Evolutionary conservation across 1,140 invertebrate genomes (phyloP), one percentile per base, ranked within the genome.

Genomic region (Riptortus pedestris): DNA sequence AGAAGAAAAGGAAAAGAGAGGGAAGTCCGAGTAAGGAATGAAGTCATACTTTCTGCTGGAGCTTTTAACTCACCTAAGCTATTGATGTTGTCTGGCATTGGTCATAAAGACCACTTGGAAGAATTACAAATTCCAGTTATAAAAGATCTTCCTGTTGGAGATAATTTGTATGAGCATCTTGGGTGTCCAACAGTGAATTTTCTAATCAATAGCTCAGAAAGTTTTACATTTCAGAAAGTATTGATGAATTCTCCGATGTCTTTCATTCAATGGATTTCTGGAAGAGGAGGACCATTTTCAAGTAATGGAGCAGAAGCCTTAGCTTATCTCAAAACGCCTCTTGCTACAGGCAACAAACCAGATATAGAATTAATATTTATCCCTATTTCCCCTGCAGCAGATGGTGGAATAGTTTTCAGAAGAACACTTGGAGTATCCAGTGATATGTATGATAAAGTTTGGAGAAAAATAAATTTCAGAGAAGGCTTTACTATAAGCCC

Each of bases 41-140:
- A 89, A 73, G 78, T 89, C 0, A 80, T 90, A 58, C 68, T 89
- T n/a, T 78, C 81, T 33, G 84, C 81, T 18, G 87, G 87, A 0
- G 78, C 85, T 0, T 80, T 89, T 43, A 84, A 85, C 59, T 83
- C 85, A 2, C 82, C 87, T 0, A 85, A 89, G 69, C 68, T 90
- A 3, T 73, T 90, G 14, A 82, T 88, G 81, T 72, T 88, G 1
- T 86, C 85, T 0, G 86, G 86, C 1, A 77, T 88, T 9, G 86
- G 85, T 0, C 83, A 84, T 2, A 77, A 73, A 33, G 72, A 80
- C 31, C 77, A 85, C 14, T 70, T 87, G 1, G 68, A 76, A 2
- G 73, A 76, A 20, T 67, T 79, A 0, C 74, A 75, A 2, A 77
- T 82, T 27, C 70, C 73, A 3, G 69, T 78, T 0, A 66, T 78